Base-by-base conservation (phyloP, 2,113 vertebrate species). In the Cyprinodon tularosa region DNA sequence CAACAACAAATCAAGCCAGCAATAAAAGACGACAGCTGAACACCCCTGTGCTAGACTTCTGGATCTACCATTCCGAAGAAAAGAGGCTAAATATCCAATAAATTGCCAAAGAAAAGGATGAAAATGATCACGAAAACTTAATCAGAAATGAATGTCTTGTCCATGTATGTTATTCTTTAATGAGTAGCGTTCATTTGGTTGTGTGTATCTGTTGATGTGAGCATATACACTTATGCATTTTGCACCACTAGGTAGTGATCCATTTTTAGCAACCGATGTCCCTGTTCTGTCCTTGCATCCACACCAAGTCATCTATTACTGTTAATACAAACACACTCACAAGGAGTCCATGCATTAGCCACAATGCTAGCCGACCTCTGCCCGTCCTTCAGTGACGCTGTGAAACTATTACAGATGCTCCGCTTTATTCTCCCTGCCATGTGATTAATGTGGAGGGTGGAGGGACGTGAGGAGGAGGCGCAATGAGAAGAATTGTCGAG, bases 261-360 rank as follows among this genome's bases (percentile, higher is more conserved):
- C 93, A 93, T 90, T 94, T 95, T 89, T 93, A 93, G 91, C 62
- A 20, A 39, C 77, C 62, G 71, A 65, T 74, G 91, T 90, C 91
- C 94, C 90, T 74, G 77, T 92, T 93, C 92, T 93, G 92, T 94
- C 94, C 92, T 94, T 93, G 90, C 62, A 50, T 85, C 87, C 83
- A 84, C 84, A 84, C 84, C 77, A 89, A 77, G 83, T 80, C 87
- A 93, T 94, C 84, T 92, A 92, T 94, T 92, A 93, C 86, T 42
- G 78, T 88, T 90, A 87, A 90, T 72, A 83, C 76, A 77, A 77
- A 69, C 57, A 67, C 59, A 72, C 76, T 77, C 71, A 78, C 67
- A 67, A 22, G 39, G 67, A 59, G 77, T 74, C 80, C 15, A 66
- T 62, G 73, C 76, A 67, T 72, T 80, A 82, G 80, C 89, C 65